Evolutionary conservation across 2,888 invertebrate species (phyloP), one percentile per base, ranked within the genome.

Genomic region (Polietes domitor): DNA sequence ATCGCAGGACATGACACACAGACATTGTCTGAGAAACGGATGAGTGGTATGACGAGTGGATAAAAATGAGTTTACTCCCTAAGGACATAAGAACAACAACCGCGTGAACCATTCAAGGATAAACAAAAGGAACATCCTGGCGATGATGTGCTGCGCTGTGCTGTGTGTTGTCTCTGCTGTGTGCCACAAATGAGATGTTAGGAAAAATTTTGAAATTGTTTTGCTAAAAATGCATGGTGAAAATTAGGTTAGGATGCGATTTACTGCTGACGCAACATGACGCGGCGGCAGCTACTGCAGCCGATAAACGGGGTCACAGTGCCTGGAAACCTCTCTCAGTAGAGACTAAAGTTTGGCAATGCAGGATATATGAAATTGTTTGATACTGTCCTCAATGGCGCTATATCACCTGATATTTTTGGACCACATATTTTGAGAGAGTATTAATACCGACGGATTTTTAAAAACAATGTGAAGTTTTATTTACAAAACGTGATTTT

Each of bases 171-270:
- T n/a, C 37, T 43, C 43, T 21, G 37, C 26, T 55, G 53, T 82
- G 19, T 41, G 24, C 32, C 17, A 26, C 26, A 63, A 83, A 61
- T 74, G 76, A 72, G 65, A 74, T 74, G 50, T 74, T 71, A 74
- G 47, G 47, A 53, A 84, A 84, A 81, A 84, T 81, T 65, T 72
- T 84, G 81, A 63, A 78, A 84, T 68, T 68, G 68, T 68, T 68
- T 68, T 65, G 43, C 41, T 15, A 41, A 43, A 43, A 43, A 43
- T 15, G 77, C 28, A 63, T 75, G 78, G 76, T 76, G 61, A 63
- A 84, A 84, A 84, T 76, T 81, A 79, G 75, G 84, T 84, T 84
- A 81, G 72, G 12, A 53, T 82, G 65, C 70, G 74, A 68, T 68
- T 68, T 68, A 43, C 41, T 43, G 68, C 41, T 68, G 43, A 37